Conservation (phyloP, 2,888 invertebrate species). For the Callimorpha dominula region DNA sequence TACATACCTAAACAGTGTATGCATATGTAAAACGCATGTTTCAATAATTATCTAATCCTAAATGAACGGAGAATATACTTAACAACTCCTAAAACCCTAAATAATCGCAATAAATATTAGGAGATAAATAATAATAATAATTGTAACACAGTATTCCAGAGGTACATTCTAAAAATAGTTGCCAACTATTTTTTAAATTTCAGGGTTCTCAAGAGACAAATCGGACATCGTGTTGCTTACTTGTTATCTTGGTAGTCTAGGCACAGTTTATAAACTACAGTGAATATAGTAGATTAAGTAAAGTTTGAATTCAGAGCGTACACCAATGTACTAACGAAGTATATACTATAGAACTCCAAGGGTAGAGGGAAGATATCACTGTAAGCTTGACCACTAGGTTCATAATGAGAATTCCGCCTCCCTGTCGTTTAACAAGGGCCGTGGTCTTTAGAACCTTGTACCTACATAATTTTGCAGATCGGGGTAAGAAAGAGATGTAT, state of each 20-base stretch:
- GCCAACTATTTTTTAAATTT: too few species aligned
- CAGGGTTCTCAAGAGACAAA: too few species aligned
- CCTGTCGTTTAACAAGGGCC: not conserved
- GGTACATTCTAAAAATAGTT: too few species aligned
- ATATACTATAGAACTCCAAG: not conserved
- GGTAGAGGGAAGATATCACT: not conserved
- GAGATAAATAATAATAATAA: too few species aligned
- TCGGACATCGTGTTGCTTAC: too few species aligned
- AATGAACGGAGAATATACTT: too few species aligned
- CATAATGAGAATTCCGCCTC: not conserved
- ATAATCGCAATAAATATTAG: too few species aligned
- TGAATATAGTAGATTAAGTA: not conserved
- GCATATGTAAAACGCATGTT: too few species aligned
- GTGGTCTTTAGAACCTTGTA: not conserved
- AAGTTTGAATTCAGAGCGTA: not conserved
- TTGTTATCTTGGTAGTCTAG: not conserved
- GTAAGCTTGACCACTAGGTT: conserved; percentile 1
- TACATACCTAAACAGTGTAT: not conserved
- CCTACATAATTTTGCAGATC: not conserved
- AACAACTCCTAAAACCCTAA: too few species aligned
- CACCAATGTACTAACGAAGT: not conserved
- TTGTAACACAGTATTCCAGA: too few species aligned
- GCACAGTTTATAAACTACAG: not conserved
- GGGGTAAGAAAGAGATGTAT: not conserved
- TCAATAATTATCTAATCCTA: too few species aligned